These are phyloP conservation scores for Fringilla coelebs DNA, from an alignment of 2,797 vertebrate genomes.

Conservation along the genomic window DNA sequence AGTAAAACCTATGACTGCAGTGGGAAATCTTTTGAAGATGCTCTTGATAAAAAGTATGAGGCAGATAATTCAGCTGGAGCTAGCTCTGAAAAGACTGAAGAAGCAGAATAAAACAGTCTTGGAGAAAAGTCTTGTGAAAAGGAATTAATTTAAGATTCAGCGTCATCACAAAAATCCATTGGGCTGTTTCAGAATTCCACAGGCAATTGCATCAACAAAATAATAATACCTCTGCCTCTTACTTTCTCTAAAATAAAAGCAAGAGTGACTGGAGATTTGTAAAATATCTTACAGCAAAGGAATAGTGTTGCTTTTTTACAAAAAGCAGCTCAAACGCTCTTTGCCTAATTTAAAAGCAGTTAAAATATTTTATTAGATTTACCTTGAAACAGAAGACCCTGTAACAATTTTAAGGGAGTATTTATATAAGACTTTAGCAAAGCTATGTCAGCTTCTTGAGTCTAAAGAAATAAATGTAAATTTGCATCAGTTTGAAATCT, in stretches of 20 bases:
- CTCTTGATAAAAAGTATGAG: slow-evolving; percentile 79
- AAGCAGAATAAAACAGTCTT: slow-evolving; percentile 60
- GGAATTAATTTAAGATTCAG: neutral
- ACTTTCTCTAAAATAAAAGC: neutral
- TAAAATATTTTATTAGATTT: slow-evolving; percentile 1
- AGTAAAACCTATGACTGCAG: slow-evolving; percentile 82
- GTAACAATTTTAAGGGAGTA: neutral
- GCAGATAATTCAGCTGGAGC: slow-evolving; percentile 71
- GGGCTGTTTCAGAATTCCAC: neutral
- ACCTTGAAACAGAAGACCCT: neutral
- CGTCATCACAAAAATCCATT: neutral
- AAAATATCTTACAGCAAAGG: neutral
- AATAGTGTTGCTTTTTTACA: neutral
- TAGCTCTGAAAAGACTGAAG: slow-evolving; percentile 82
- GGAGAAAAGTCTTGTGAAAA: neutral
- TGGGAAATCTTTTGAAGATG: slow-evolving; percentile 75
- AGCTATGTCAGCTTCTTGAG: neutral
- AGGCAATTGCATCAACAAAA: neutral
- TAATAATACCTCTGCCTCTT: slow-evolving; percentile 1
- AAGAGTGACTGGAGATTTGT: neutral
- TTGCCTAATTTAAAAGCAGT: slow-evolving; percentile 4
- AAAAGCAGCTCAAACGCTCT: neutral
- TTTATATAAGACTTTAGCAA: slow-evolving; percentile 16
- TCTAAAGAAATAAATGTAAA: neutral
- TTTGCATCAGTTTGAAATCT: neutral